These are phyloP conservation scores for Pseudomugil tenellus DNA, from an alignment of 2,797 vertebrate genomes.

Conservation along the genomic window DNA sequence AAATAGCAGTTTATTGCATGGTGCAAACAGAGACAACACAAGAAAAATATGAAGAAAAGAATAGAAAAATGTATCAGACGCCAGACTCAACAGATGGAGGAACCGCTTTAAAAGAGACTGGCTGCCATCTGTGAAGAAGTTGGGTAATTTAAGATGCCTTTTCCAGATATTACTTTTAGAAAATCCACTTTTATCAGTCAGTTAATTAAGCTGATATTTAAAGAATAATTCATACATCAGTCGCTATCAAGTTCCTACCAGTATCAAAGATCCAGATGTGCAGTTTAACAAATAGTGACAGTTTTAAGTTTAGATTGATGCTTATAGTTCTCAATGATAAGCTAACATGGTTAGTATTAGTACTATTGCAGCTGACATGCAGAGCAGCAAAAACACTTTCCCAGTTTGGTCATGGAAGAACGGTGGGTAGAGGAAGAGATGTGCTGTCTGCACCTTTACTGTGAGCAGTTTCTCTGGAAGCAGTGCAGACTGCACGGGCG, in stretches of 20 bases:
- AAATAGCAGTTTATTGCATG: not conserved
- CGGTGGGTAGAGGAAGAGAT: accelerated
- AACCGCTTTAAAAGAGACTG: slow-evolving; percentile 1
- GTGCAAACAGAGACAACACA: slow-evolving; percentile 1
- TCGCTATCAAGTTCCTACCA: slow-evolving; percentile 1
- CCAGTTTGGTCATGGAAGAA: not conserved
- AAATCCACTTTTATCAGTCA: not conserved
- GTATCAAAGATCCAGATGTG: not conserved
- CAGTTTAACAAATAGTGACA: not conserved
- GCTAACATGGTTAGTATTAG: slow-evolving; percentile 2
- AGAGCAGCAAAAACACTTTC: not conserved
- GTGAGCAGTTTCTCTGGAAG: not conserved
- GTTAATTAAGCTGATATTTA: not conserved
- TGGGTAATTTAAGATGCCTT: not conserved
- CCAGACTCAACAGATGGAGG: not conserved
- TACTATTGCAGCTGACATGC: not conserved
- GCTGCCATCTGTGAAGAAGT: slow-evolving; percentile 3
- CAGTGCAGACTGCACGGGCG: not conserved
- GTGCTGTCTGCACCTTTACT: not conserved
- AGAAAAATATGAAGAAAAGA: slow-evolving; percentile 2
- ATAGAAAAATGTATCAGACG: slow-evolving; percentile 13
- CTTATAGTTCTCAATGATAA: not conserved
- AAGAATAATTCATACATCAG: slow-evolving; percentile 2
- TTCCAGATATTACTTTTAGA: not conserved
- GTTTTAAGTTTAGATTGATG: not conserved